A percentile compares a stretch with the other conserved stretches of the same genome.
phyloP scores from a whole-genome alignment of 2,888 invertebrate genomes.

The Dasysyrphus albostriatus region DNA sequence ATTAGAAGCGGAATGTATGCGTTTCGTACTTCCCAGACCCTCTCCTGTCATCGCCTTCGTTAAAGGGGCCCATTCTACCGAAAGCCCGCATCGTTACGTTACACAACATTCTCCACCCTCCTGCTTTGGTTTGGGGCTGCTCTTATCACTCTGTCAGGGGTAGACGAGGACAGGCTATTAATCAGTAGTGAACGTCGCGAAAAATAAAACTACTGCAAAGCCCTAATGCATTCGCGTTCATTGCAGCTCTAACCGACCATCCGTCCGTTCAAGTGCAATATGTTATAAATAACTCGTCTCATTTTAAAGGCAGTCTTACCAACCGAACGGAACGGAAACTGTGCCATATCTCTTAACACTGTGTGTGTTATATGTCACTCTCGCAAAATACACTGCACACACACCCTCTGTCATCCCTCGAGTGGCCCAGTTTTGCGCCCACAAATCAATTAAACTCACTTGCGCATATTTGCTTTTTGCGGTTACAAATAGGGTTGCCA shows the following conservation, averaged over 20 bases:
- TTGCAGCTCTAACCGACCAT: constrained; percentile 27
- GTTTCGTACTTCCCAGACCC: background rate
- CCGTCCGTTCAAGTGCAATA: constrained; percentile 70
- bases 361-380: constrained; percentile 50
- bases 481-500: background rate
- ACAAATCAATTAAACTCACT: constrained; percentile 70
- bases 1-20: constrained; percentile 21
- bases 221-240: background rate
- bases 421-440: constrained; percentile 72
- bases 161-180: constrained; percentile 34
- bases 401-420: constrained; percentile 32
- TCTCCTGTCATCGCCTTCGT: background rate
- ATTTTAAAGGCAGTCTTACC: constrained; percentile 36
- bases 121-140: constrained; percentile 1
- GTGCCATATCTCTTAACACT: constrained; percentile 41
- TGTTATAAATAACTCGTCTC: constrained; percentile 64
- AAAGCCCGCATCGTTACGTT: constrained; percentile 36
- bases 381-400: background rate
- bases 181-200: constrained; percentile 41
- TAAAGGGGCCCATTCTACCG: background rate
- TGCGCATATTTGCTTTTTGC: constrained; percentile 58
- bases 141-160: constrained; percentile 58
- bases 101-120: constrained; percentile 50
- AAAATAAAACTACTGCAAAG: constrained; percentile 34
- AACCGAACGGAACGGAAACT: constrained; percentile 27